Evolutionary conservation across 2,888 invertebrate genomes (phyloP), one percentile per base, ranked within the genome.

Genomic region (Graphium colonna): DNA sequence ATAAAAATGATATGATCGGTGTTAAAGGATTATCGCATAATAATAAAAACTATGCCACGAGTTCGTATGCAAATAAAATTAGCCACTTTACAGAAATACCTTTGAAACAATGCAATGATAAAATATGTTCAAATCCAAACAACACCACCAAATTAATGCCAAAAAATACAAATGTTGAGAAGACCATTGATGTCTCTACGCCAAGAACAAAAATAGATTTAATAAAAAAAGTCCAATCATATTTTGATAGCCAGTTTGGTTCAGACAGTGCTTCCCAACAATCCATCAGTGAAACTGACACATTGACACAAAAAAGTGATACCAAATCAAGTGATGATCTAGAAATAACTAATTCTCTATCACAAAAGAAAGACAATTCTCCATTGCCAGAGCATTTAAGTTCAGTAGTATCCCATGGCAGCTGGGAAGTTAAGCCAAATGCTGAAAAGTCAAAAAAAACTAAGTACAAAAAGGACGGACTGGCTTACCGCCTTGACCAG

Each of bases 391-490:
- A 39, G n/a, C 38, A 8, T 21, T 48, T 42, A 46, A 53, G 8
- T 33, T 3, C 36, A 42, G 42, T 57, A 44, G 16, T 15, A 15
- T 42, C 40, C 0, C 38, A 36, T 5, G n/a, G 43, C 13, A 59
- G 56, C 21, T 53, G 59, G n/a, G 62, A 64, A 46, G 59, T 58
- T 13, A 60, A 61, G 16, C 40, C 52, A 42, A 51, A 58, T 8
- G 60, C n/a, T 0, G 63, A 66, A 45, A 74, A 59, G 51, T 57
- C 61, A 13, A 86, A 79, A 60, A 83, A 80, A 50, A 54, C 73
- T 0, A 79, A 71, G 47, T 89, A 82, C 58, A 91, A 87, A 68
- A 91, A 88, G 61, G 83, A 82, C 60, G 90, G 91, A 1, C 56
- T 91, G 28, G 88, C 90, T 18, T 69, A 73, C 56, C 73, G 89